Conservation (phyloP, 1,140 invertebrate genomes). For the Sipha flava region DNA sequence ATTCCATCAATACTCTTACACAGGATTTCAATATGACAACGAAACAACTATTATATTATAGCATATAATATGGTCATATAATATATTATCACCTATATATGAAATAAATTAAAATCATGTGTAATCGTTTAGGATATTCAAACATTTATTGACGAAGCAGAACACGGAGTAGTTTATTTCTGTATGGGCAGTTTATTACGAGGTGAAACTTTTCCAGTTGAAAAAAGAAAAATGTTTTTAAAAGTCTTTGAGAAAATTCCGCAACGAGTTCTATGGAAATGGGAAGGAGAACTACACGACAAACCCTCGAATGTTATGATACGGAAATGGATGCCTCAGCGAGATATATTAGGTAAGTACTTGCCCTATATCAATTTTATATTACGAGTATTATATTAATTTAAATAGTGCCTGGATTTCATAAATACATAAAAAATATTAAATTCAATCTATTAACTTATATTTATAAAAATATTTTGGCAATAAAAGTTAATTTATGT, state of each 20-base stretch:
- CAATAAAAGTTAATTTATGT: too few species aligned
- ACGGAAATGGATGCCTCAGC: conserved; percentile 35
- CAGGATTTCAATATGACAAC: too few species aligned
- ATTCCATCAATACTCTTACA: too few species aligned
- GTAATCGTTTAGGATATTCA: conserved; percentile 39
- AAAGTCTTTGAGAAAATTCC: conserved; percentile 46
- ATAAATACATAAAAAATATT: too few species aligned
- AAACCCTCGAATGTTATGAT: conserved; percentile 32
- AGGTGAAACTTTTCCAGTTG: conserved; percentile 38
- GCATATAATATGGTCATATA: too few species aligned
- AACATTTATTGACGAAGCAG: conserved; percentile 39
- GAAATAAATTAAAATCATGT: too few species aligned
- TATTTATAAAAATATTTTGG: too few species aligned
- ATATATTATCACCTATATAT: not conserved
- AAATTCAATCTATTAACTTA: too few species aligned
- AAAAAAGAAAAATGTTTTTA: conserved; percentile 43
- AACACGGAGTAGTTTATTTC: conserved; percentile 58
- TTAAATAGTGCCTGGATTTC: too few species aligned
- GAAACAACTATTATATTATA: too few species aligned
- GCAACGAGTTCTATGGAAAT: conserved; percentile 50
- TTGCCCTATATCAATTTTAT: not conserved
- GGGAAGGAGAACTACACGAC: conserved; percentile 39
- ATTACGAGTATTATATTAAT: not conserved
- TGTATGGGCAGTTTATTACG: conserved; percentile 51
- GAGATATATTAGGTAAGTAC: conserved; percentile 34